Evolutionary conservation across 2,113 vertebrate genomes (phyloP), one percentile per base, ranked within the genome.

Genomic region (Hydrolagus affinis): DNA sequence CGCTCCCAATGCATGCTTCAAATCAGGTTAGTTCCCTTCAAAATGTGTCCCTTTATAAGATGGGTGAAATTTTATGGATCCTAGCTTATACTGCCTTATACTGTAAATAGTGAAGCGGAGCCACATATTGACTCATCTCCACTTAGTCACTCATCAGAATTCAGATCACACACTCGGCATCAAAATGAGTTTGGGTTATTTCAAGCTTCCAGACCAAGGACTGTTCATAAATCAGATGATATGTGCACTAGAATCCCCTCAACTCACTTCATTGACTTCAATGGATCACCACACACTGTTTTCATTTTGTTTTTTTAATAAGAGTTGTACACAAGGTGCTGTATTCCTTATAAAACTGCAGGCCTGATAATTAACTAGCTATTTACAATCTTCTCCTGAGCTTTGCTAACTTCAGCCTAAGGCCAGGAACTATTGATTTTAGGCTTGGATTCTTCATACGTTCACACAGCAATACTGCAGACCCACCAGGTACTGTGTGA

Each of bases 181-280:
- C 44, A 44, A 44, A 44, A 44, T 44, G 44, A 44, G 44, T 44
- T 44, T 44, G 44, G 6, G 44, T 44, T 44, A 44, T 44, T 1
- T 44, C 44, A 44, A 44, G 44, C 44, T 44, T 44, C 6, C 44
- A 44, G 44, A 44, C 44, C 44, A 44, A 44, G 44, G 44, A 44
- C 44, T 44, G 44, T 44, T 44, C 44, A 44, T 44, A 44, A 14
- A 15, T 72, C 30, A 28, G 30, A 30, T 6, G 4, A 72, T 17
- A 72, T 25, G 70, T 25, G 11, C 70, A 44, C 44, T 44, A 44
- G 44, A 44, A 44, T 7, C 3, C 30, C 70, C 30, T 72, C 11
- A 72, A 72, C 70, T 72, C 25, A 12, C 60, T 28, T 32, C 83
- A 85, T 85, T 85, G 15, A 70, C 14, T 4, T 85, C 56, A 57